These are phyloP conservation scores for Podarcis lilfordi DNA, from an alignment of 2,797 vertebrate genomes.

Conservation along the genomic window DNA sequence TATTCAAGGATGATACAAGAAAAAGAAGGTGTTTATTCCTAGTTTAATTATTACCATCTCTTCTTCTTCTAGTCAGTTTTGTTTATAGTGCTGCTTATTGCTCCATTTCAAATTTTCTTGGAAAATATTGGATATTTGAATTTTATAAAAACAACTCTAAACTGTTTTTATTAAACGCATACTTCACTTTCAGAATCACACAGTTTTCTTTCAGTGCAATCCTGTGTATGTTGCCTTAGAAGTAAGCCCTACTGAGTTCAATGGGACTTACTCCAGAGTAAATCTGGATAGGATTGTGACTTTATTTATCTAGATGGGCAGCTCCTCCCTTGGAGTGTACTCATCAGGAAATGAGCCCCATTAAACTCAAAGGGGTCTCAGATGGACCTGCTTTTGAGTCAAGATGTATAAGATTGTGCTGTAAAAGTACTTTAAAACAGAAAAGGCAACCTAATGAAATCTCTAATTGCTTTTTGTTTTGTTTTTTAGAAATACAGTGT, in stretches of 20 bases:
- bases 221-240: neutral
- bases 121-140: neutral
- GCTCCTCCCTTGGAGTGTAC: too few relatives aligned
- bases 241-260: neutral
- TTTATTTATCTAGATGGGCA: too few relatives aligned
- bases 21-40: slow-evolving; percentile 11
- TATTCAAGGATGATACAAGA: slow-evolving; percentile 19
- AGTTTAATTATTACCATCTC: slow-evolving; percentile 1
- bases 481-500: neutral
- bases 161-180: neutral
- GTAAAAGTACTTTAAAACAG: neutral
- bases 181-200: neutral
- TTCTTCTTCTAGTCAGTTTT: neutral
- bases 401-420: neutral
- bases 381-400: too few relatives aligned
- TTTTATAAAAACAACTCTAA: neutral
- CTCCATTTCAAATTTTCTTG: neutral
- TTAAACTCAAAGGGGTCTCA: neutral
- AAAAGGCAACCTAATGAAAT: neutral
- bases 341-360: neutral
- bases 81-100: neutral
- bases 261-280: neutral
- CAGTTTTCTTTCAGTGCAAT: neutral
- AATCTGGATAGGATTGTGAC: neutral
- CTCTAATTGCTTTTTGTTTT: neutral